A percentile compares a stretch with the other conserved stretches of the same genome.
Conservation (phyloP, 2,797 vertebrate species). For the Malacoctenus gilli region DNA sequence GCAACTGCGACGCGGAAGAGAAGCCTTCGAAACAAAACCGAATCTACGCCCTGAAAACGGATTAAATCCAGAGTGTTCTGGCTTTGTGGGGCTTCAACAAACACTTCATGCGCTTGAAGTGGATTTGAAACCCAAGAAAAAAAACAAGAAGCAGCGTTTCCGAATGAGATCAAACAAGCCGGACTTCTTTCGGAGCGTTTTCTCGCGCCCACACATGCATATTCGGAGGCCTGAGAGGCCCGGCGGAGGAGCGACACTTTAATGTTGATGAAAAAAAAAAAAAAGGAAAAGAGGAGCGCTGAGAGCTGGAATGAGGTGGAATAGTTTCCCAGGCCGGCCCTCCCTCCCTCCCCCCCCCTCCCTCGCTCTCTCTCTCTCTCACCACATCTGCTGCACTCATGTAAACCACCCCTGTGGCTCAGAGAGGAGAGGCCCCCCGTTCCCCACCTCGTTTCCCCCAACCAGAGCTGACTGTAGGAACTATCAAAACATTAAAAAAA, state of each 20-base stretch:
- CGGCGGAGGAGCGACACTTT: conserved; percentile 70
- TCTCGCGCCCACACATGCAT: not conserved
- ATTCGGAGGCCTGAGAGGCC: conserved; percentile 70
- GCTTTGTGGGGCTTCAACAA: too few species aligned
- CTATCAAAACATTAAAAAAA: conserved; percentile 80
- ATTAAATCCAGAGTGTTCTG: too few species aligned
- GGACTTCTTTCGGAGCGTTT: too few species aligned
- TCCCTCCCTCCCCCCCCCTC: conserved; percentile 55
- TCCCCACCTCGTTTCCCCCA: conserved; percentile 65
- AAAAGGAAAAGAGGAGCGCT: conserved; percentile 48
- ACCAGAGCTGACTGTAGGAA: conserved; percentile 69
- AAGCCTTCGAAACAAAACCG: too few species aligned
- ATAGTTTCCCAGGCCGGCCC: conserved; percentile 75
- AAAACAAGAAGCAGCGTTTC: too few species aligned
- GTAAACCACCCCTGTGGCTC: conserved; percentile 73
- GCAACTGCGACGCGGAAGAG: too few species aligned
- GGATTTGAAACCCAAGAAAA: too few species aligned
- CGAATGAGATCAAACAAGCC: too few species aligned
- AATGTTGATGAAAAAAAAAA: conserved; percentile 56
- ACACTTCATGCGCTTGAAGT: too few species aligned
- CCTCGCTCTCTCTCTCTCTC: conserved; percentile 55
- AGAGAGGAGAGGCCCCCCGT: conserved; percentile 70
- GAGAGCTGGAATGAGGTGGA: conserved; percentile 73
- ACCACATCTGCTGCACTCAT: conserved; percentile 86
- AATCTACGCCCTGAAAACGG: too few species aligned